These are phyloP conservation scores for Siphonodentalium dalli DNA, from an alignment of 2,888 invertebrate genomes.

Conservation along the genomic window DNA sequence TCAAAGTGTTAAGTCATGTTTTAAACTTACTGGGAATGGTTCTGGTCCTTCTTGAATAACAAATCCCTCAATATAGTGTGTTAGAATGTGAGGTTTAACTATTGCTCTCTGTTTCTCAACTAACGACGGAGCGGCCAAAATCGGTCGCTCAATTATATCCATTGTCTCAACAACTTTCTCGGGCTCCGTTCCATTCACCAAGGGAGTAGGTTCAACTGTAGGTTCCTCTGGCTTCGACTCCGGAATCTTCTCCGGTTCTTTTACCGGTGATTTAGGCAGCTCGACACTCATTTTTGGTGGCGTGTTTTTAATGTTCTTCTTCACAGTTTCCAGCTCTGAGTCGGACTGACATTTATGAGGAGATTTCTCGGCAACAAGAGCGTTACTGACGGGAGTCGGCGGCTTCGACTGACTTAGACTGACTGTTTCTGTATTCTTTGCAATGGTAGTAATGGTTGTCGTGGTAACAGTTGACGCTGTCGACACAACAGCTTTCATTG, in stretches of 20 bases:
- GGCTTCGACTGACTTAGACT: constrained; percentile 38
- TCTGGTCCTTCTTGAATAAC: constrained; percentile 87
- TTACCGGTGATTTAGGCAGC: background rate
- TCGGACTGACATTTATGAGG: constrained; percentile 45
- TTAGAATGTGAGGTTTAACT: constrained; percentile 93
- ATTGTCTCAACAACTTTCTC: constrained; percentile 18
- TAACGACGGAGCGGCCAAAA: constrained; percentile 19
- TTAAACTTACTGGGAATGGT: constrained; percentile 66
- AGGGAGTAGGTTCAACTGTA: background rate
- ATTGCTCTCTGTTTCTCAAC: constrained; percentile 75
- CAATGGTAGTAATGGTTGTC: background rate
- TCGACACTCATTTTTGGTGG: background rate
- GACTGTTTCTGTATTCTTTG: constrained; percentile 23
- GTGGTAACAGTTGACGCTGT: background rate
- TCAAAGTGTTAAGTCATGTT: background rate
- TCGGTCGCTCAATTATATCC: constrained; percentile 8
- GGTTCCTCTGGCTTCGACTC: background rate
- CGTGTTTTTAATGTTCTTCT: constrained; percentile 29
- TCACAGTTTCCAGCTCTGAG: constrained; percentile 39
- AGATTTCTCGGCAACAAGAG: constrained; percentile 14
- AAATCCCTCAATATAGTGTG: constrained; percentile 96
- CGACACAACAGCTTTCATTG: background rate
- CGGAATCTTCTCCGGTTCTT: background rate
- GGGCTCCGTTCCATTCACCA: constrained; percentile 5
- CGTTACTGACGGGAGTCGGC: constrained; percentile 32